Conservation (phyloP, 1,140 invertebrate genomes). For the Archegozetes longisetosus region DNA sequence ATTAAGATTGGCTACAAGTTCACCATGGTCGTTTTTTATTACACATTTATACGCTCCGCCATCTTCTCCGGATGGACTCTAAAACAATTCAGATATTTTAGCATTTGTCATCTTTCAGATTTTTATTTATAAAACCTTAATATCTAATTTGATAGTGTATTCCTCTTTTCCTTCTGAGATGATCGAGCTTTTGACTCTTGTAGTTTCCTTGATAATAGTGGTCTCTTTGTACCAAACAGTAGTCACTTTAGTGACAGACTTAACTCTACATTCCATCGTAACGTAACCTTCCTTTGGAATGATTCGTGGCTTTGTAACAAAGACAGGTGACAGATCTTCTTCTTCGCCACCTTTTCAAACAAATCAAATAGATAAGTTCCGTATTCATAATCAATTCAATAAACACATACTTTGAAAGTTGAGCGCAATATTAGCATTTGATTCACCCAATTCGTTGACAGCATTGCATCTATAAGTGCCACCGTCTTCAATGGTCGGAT, state of each 20-base stretch:
- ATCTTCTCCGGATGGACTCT: slow-evolving; percentile 82
- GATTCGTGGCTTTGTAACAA: slow-evolving; percentile 90
- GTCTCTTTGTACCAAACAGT: slow-evolving; percentile 79
- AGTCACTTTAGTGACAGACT: slow-evolving; percentile 73
- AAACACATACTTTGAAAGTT: slow-evolving; percentile 85
- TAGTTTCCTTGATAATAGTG: slow-evolving; percentile 61
- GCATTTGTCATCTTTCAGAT: no score
- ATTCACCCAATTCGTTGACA: slow-evolving; percentile 93
- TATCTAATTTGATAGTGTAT: slow-evolving; percentile 72
- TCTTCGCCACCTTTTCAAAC: slow-evolving; percentile 41
- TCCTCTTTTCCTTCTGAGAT: slow-evolving; percentile 58
- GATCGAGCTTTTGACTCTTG: slow-evolving; percentile 65
- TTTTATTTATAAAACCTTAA: no score
- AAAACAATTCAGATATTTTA: no score
- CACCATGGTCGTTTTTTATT: slow-evolving; percentile 88
- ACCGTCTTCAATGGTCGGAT: slow-evolving; percentile 84
- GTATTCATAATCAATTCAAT: slow-evolving; percentile 13
- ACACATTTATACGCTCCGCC: slow-evolving; percentile 94
- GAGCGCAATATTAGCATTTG: slow-evolving; percentile 97
- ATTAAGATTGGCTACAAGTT: slow-evolving; percentile 95
- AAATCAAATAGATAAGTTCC: background rate
- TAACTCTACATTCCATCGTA: slow-evolving; percentile 87
- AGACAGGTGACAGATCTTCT: slow-evolving; percentile 66
- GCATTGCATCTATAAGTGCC: slow-evolving; percentile 98
- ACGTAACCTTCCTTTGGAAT: slow-evolving; percentile 93